A percentile compares a stretch with the other conserved stretches of the same genome.
Evolutionary conservation across 2,888 invertebrate genomes (phyloP).

Genomic region (Zootermopsis nevadensis): DNA sequence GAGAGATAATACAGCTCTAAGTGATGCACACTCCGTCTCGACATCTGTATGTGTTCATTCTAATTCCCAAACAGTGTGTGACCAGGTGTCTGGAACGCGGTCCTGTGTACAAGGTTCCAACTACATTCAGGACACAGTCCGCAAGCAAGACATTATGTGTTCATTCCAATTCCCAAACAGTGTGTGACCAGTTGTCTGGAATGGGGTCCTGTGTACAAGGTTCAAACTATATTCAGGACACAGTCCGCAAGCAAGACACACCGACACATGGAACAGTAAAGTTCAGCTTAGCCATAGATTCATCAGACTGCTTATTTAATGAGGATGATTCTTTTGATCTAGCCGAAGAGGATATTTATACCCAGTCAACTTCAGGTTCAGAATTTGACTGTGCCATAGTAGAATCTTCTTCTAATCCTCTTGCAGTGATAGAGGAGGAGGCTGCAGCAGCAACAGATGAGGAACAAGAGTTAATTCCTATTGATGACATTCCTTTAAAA

Average conservation of each 20-base stretch:
- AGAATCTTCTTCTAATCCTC: slow-evolving; percentile 49
- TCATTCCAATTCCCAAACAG: slow-evolving; percentile 44
- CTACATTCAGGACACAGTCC: not conserved
- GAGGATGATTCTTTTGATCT: slow-evolving; percentile 45
- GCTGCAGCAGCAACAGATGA: slow-evolving; percentile 53
- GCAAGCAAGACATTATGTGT: slow-evolving; percentile 24
- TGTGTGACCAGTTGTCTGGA: not conserved
- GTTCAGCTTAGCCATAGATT: slow-evolving; percentile 40
- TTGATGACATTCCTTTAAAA: slow-evolving; percentile 50
- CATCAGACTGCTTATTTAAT: slow-evolving; percentile 40
- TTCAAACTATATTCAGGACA: not conserved
- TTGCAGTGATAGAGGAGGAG: slow-evolving; percentile 52
- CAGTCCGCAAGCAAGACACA: not conserved
- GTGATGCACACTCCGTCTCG: not conserved
- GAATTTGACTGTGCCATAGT: slow-evolving; percentile 53
- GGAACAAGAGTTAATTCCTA: slow-evolving; percentile 53
- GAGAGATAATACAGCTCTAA: slow-evolving; percentile 19
- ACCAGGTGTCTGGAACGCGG: not conserved
- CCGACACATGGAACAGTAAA: slow-evolving; percentile 26
- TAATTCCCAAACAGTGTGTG: slow-evolving; percentile 41
- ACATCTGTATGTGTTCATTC: slow-evolving; percentile 35
- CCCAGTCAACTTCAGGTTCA: slow-evolving; percentile 52
- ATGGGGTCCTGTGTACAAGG: not conserved
- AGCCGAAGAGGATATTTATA: slow-evolving; percentile 48
- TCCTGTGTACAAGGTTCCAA: not conserved